Base-by-base conservation (phyloP, 2,113 vertebrate genomes). In the Microcebus lehilahytsara region DNA sequence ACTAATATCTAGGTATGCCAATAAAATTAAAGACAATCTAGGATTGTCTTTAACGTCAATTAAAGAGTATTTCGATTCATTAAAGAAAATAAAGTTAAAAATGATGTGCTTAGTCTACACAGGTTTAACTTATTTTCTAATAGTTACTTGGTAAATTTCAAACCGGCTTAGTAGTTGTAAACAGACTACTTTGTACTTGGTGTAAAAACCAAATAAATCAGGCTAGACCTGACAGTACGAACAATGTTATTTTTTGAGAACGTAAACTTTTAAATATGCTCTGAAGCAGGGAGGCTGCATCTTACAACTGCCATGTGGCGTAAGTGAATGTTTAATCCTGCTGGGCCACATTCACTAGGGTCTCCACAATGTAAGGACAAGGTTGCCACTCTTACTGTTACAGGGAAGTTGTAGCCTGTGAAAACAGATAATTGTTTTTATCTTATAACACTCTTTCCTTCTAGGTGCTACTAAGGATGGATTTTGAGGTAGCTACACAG, bases 261-360 rank as follows among this genome's bases (percentile, higher is more conserved):
- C 99, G 96, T 98, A 98, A 98, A 98, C 97, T 97, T 91, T 97
- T 96, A 97, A 97, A 96, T 23, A 97, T 98, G 97, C 96, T 80
- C 79, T 80, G 77, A 94, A 98, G 98, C 98, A 98, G 97, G 20
- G 90, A 95, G n/a, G 93, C 95, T 25, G 62, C 23, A 67, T 85
- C 6, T 92, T 88, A 77, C 90, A 34, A 53, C 72, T 77, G 46
- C 83, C 81, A 9, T 14, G 16, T 23, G 56, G n/a, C 13, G 32
- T 46, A 69, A 83, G 32, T 25, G 53, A 85, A n/a, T 17, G 25
- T 85, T 79, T 12, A 49, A 49, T 42, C 32, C 53, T 40, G 40
- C 17, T 1, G 19, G 75, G 46, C 37, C 49, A 32, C 34, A 46
- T 67, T 53, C 72, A 64, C 25, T 64, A 64, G 25, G 25, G 60